phyloP scores from a whole-genome alignment of 2,797 vertebrate species.

The Petrocephalus sullivani region DNA sequence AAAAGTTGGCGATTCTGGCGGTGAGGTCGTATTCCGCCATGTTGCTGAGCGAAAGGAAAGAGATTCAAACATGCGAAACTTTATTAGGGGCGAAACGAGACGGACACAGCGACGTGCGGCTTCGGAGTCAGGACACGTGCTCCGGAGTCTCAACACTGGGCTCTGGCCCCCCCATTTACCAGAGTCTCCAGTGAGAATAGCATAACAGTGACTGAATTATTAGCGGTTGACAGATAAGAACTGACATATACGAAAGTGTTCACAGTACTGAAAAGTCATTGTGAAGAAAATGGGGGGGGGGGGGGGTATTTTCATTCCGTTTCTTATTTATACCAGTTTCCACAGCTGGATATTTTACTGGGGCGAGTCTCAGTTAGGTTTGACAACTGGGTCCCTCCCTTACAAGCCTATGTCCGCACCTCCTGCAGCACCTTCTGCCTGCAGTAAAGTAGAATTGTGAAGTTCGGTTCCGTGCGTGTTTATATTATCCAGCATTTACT shows the following conservation, averaged over 20 bases:
- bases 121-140: neutral
- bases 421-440: neutral
- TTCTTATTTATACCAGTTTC: neutral
- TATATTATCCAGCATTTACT: slow-evolving; percentile 6
- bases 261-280: neutral
- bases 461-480: neutral
- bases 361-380: neutral
- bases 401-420: neutral
- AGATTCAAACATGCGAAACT: neutral
- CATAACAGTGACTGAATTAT: neutral
- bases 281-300: neutral
- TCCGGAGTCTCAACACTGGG: neutral
- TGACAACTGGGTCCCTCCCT: neutral
- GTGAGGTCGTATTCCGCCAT: slow-evolving; percentile 98
- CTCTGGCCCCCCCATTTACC: neutral
- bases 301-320: neutral
- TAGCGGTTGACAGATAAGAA: neutral
- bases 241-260: neutral
- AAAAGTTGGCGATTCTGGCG: slow-evolving; percentile 83
- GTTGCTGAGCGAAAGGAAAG: slow-evolving; percentile 46
- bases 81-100: neutral
- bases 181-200: neutral
- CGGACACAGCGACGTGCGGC: neutral
- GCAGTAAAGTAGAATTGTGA: neutral
- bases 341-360: neutral